These are phyloP conservation scores for Hypomecis atomaria DNA, from an alignment of 2,888 invertebrate species.

Conservation along the genomic window DNA sequence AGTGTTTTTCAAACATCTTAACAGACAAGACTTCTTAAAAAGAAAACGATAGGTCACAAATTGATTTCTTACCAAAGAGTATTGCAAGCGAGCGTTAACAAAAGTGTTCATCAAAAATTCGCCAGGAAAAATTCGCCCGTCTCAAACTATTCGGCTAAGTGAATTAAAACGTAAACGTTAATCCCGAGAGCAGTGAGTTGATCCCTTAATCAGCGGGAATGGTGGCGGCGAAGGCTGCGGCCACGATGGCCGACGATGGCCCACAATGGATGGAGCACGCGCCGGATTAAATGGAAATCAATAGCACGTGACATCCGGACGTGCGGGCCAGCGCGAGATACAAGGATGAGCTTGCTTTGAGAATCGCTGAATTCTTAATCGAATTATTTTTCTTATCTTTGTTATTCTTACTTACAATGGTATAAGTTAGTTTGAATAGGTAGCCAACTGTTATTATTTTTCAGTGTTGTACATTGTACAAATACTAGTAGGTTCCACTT, in stretches of 20 bases:
- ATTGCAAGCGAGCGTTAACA: neutral
- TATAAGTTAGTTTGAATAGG: too few species aligned
- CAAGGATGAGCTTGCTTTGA: constrained; percentile 5
- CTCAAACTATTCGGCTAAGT: constrained; percentile 28
- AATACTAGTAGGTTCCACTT: too few species aligned
- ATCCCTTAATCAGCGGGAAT: constrained; percentile 72
- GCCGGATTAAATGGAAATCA: constrained; percentile 83
- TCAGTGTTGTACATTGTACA: too few species aligned
- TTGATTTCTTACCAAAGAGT: too few species aligned
- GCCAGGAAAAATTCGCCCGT: neutral
- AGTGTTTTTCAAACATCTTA: too few species aligned
- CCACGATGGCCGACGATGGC: constrained; percentile 61
- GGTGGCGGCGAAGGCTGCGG: constrained; percentile 61
- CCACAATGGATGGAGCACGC: constrained; percentile 70
- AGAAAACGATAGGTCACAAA: too few species aligned
- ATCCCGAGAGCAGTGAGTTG: constrained; percentile 42
- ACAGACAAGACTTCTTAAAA: too few species aligned
- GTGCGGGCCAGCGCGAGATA: constrained; percentile 22
- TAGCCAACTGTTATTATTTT: too few species aligned
- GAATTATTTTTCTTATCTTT: too few species aligned
- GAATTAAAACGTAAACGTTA: constrained; percentile 34
- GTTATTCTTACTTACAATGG: too few species aligned
- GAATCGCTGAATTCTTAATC: neutral
- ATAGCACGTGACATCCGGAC: constrained; percentile 56
- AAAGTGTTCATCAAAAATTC: neutral